These are phyloP conservation scores for Ancistrus triradiatus DNA, from an alignment of 2,113 vertebrate genomes.

Conservation along the genomic window DNA sequence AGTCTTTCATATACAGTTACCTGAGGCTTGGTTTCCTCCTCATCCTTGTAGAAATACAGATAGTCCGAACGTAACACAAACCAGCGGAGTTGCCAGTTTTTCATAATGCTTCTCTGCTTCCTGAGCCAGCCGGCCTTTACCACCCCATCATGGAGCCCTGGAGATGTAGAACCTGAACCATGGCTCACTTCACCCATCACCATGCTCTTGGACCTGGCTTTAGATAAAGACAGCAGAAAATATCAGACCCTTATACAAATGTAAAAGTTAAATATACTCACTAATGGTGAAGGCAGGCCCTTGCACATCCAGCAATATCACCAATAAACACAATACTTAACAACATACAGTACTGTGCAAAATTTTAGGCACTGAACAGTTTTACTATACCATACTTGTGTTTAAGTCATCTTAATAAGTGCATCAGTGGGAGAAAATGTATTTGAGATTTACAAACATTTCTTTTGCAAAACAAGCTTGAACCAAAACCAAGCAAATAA, in stretches of 20 bases:
- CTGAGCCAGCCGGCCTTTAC: constrained; percentile 89
- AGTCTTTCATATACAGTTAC: constrained; percentile 59
- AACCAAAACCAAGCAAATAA: too few species aligned
- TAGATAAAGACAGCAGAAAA: constrained; percentile 70
- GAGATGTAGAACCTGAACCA: constrained; percentile 65
- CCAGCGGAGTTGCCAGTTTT: constrained; percentile 93
- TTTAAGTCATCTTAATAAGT: too few species aligned
- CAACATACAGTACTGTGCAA: too few species aligned
- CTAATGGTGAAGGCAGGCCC: too few species aligned
- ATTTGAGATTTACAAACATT: too few species aligned
- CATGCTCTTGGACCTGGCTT: constrained; percentile 90
- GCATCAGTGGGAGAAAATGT: too few species aligned
- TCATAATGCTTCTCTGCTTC: constrained; percentile 90
- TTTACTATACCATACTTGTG: too few species aligned
- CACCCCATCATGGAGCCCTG: constrained; percentile 72
- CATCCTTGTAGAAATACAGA: constrained; percentile 90
- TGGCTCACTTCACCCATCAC: constrained; percentile 83
- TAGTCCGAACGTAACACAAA: constrained; percentile 84
- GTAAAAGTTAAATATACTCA: too few species aligned
- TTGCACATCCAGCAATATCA: too few species aligned
- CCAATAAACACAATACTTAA: too few species aligned
- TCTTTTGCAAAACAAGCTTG: too few species aligned
- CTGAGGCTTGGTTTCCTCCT: constrained; percentile 91
- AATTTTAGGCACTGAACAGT: too few species aligned
- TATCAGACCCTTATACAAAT: neutral